phyloP scores from a whole-genome alignment of 2,113 vertebrate genomes.

The Choloepus hoffmanni region DNA sequence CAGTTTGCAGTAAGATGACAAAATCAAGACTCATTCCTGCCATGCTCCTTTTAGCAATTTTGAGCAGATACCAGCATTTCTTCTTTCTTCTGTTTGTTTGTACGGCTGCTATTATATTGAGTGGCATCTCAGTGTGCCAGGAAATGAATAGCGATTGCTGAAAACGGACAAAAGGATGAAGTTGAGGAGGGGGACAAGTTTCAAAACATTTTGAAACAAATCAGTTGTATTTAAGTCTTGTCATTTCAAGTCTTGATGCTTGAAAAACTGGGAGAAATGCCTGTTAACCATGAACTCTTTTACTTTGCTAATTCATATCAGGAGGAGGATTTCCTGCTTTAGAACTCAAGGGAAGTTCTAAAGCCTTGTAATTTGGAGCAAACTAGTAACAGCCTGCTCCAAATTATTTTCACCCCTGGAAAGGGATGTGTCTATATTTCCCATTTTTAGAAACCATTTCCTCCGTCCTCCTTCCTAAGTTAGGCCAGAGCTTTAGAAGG shows the following conservation, averaged over 20 bases:
- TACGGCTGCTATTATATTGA: conserved; percentile 50
- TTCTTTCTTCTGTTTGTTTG: conserved; percentile 64
- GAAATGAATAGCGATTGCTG: conserved; percentile 43
- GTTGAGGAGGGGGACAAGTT: conserved; percentile 62
- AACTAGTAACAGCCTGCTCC: conserved; percentile 12
- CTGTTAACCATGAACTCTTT: background rate
- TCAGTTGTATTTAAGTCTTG: conserved; percentile 74
- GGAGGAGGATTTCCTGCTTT: conserved; percentile 35
- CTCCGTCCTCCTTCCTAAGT: background rate
- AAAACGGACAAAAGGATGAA: conserved; percentile 54
- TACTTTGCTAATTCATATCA: background rate
- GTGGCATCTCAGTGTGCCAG: conserved; percentile 72
- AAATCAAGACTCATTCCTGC: conserved; percentile 61
- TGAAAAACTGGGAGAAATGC: background rate
- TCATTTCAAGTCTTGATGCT: background rate
- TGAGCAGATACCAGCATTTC: conserved; percentile 73
- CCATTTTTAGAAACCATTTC: background rate
- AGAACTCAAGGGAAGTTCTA: conserved; percentile 59
- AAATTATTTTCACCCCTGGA: conserved; percentile 48
- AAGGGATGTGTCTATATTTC: background rate
- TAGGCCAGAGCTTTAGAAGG: conserved; percentile 8
- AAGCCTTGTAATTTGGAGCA: conserved; percentile 70
- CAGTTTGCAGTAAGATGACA: conserved; percentile 22
- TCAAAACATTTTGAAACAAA: conserved; percentile 77
- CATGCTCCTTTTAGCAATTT: conserved; percentile 73